Conservation (phyloP, 1,140 invertebrate genomes). For the Halesus radiatus region DNA sequence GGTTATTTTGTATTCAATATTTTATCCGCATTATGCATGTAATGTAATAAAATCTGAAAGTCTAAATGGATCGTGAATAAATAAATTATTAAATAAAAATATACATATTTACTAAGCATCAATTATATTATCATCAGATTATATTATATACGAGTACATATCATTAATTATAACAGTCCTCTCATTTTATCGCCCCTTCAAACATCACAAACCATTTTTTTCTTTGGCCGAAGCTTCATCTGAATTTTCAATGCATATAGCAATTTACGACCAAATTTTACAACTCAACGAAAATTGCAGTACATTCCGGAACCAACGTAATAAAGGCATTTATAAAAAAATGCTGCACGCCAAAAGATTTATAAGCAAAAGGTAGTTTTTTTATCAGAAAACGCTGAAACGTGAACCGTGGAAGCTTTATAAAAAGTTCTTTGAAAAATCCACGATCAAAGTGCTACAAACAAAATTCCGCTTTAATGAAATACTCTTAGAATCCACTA, state of each 20-base stretch:
- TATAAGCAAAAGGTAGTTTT: conserved; percentile 22
- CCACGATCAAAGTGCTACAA: conserved; percentile 50
- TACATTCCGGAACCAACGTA: not conserved
- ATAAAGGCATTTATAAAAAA: conserved; percentile 43
- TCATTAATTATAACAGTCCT: too few species aligned
- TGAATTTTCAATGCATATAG: not conserved
- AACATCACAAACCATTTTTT: too few species aligned
- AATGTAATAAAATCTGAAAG: too few species aligned
- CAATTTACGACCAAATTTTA: conserved; percentile 8
- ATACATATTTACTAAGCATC: too few species aligned
- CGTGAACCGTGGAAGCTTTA: conserved; percentile 34
- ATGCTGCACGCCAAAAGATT: conserved; percentile 30
- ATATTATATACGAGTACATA: too few species aligned
- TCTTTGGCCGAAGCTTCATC: too few species aligned
- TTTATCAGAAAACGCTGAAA: conserved; percentile 37
- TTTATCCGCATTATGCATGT: too few species aligned
- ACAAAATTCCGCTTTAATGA: conserved; percentile 55
- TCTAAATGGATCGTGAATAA: too few species aligned
- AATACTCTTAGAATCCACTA: conserved; percentile 43
- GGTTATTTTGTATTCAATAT: too few species aligned
- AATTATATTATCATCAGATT: too few species aligned
- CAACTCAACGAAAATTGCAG: conserved; percentile 24
- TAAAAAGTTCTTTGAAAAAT: conserved; percentile 47
- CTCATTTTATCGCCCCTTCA: too few species aligned
- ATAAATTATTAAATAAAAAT: too few species aligned